Evolutionary conservation across 2,797 vertebrate species (phyloP).

Genomic region (Numenius phaeopus): DNA sequence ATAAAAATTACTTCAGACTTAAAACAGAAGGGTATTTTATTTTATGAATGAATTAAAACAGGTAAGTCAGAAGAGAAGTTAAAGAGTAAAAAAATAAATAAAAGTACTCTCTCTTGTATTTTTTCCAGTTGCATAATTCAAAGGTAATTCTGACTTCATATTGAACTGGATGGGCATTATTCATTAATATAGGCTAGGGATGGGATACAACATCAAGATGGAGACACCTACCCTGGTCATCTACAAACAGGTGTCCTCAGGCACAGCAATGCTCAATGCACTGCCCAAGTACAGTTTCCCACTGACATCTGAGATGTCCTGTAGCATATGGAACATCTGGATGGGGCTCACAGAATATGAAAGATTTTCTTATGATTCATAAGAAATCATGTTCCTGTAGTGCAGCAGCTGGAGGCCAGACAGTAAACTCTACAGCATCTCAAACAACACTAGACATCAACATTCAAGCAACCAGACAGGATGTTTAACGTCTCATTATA

Average conservation of each 20-base stretch:
- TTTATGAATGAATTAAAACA: conserved; percentile 5
- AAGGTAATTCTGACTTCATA: conserved; percentile 26
- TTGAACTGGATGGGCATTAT: not conserved
- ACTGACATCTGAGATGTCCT: not conserved
- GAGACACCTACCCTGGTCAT: not conserved
- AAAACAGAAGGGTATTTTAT: not conserved
- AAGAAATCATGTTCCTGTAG: not conserved
- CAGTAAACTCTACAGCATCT: not conserved
- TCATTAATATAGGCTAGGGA: not conserved
- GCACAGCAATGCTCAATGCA: not conserved
- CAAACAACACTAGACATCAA: not conserved
- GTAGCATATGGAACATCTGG: not conserved
- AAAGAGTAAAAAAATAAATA: conserved; percentile 1
- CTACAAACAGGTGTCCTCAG: not conserved
- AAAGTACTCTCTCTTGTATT: not conserved
- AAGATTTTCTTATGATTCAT: too few species aligned
- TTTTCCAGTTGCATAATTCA: conserved; percentile 20
- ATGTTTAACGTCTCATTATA: not conserved
- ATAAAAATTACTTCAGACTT: conserved; percentile 24
- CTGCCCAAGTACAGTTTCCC: not conserved
- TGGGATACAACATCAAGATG: not conserved
- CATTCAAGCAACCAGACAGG: not conserved
- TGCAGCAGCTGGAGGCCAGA: not conserved
- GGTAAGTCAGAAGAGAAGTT: not conserved
- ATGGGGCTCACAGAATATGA: not conserved